Conservation (phyloP, 2,797 vertebrate species). For the Dendrocincla tyrannina region DNA sequence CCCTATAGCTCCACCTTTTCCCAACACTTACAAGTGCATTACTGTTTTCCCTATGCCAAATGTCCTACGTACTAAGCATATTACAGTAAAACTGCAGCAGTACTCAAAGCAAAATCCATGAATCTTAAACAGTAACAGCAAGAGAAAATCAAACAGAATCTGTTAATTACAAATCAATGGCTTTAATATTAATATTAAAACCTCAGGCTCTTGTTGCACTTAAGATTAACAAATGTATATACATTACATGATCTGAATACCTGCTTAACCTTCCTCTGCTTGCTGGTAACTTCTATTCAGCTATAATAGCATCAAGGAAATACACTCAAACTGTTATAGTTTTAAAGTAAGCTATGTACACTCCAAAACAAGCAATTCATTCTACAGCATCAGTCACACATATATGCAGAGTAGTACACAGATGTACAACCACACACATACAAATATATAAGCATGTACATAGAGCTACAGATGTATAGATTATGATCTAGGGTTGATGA, state of each 20-base stretch:
- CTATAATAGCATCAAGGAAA: neutral
- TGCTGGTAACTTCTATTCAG: neutral
- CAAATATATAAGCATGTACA: neutral
- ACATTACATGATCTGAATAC: neutral
- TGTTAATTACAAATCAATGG: neutral
- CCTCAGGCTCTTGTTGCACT: neutral
- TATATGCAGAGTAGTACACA: neutral
- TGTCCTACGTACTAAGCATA: neutral
- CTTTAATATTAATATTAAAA: neutral
- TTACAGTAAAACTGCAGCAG: neutral
- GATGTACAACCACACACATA: neutral
- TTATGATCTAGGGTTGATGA: neutral
- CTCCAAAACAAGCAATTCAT: neutral
- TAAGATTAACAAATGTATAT: neutral
- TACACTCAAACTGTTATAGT: neutral
- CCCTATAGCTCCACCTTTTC: neutral
- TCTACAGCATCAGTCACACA: neutral
- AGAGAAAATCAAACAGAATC: neutral
- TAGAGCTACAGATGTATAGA: neutral
- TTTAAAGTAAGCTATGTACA: neutral
- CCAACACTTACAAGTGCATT: neutral
- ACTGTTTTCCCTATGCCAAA: neutral
- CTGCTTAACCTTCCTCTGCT: neutral
- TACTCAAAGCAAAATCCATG: accelerated
- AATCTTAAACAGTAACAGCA: neutral